Base-by-base conservation (phyloP, 53 echinoderm and acorn worm species). In the Crossaster papposus region DNA sequence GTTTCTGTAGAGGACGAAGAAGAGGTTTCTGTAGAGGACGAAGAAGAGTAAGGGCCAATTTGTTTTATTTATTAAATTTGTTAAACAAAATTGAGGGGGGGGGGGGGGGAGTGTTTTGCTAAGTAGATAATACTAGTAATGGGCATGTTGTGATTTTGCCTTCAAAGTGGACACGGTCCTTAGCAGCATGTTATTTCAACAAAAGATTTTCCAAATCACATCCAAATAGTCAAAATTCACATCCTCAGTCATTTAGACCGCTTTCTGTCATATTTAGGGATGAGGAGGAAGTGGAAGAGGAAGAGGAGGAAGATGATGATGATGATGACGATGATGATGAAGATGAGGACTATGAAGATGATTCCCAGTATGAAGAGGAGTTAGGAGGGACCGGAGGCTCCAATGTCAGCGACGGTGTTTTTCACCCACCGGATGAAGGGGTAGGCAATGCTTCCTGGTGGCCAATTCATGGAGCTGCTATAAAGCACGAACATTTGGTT, bases 241-340 rank as follows among this genome's bases (percentile, higher is more conserved):
- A n/a, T n/a, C n/a, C n/a, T n/a, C n/a, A n/a, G n/a, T n/a, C n/a
- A n/a, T n/a, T n/a, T n/a, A n/a, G n/a, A n/a, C n/a, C 12, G 54
- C 18, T 13, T 53, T 12, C 32, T 53, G 7, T 11, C 4, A n/a
- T 23, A 68, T 68, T 68, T 68, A 68, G 30, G 38, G 75, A 89
- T 4, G 77, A 86, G 2, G 89, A 89, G 12, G 93, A 90, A 23
- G 93, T 88, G 23, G 88, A 81, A 63, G 95, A 94, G 64, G 97
- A 91, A 1, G 88, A 91, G 26, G 92, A 90, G 5, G 90, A 80
- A 38, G 93, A 94, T 70, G 96, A 91, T 10, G 87, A 91, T 33
- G 92, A 90, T 64, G 96, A 94, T 29, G 86, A 91, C 8, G 94
- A 93, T 30, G 95, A 96, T 20, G 95, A 96, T 5, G 88, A 93